Evolutionary conservation across 2,113 vertebrate genomes (phyloP).

Genomic region (Puffinus mauretanicus): DNA sequence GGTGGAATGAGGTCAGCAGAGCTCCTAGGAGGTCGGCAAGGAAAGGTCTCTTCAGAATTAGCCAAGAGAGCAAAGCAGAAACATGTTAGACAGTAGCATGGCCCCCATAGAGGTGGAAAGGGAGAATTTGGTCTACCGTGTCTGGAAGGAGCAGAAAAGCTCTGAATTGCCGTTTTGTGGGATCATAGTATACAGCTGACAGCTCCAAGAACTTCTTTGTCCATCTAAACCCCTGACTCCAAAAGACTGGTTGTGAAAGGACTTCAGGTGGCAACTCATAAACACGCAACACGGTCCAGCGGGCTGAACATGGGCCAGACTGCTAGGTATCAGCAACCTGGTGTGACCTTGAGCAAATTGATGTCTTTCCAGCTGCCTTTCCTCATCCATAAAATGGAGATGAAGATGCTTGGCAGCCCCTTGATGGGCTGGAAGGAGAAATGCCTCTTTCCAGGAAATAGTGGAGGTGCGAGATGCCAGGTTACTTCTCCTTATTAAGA

Average conservation of each 20-base stretch:
- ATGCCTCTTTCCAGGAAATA: neutral
- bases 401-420: neutral
- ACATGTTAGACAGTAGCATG: neutral
- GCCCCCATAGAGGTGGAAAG: neutral
- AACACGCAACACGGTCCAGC: neutral
- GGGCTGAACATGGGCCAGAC: neutral
- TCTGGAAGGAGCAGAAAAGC: neutral
- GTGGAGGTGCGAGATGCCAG: neutral
- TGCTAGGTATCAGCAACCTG: neutral
- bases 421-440: neutral
- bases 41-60: neutral
- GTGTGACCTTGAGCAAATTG: neutral
- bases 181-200: neutral
- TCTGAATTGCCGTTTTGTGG: neutral
- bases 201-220: neutral
- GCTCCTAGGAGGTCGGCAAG: neutral
- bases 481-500: neutral
- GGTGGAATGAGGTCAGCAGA: neutral
- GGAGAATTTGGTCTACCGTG: neutral
- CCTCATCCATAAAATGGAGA: neutral
- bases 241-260: neutral
- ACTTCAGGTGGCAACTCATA: neutral
- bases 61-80: neutral
- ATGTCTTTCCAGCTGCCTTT: conserved; percentile 9
- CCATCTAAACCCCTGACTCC: neutral